Percentiles rank a stretch among this genome's conserved stretches.
Evolutionary conservation across 2,113 vertebrate species (phyloP).

Genomic region (Tachysurus vachellii): DNA sequence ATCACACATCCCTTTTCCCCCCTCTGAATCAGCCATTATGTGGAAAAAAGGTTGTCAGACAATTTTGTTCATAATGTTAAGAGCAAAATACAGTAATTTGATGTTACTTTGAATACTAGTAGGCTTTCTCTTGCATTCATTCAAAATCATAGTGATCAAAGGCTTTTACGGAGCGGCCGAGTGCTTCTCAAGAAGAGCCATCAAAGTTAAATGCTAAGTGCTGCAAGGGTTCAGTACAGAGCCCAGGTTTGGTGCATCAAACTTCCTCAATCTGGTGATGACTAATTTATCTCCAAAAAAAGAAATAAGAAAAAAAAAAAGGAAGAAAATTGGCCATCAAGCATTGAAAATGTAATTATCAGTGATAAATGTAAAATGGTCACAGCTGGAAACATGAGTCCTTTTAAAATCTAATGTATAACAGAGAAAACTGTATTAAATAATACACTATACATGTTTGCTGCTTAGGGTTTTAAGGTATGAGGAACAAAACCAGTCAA

Average conservation of each 20-base stretch:
- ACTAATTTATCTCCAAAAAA: slow-evolving; percentile 13
- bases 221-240: slow-evolving; percentile 16
- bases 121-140: slow-evolving; percentile 35
- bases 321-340: slow-evolving; percentile 15
- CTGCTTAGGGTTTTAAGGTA: neutral
- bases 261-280: slow-evolving; percentile 5
- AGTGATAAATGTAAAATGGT: slow-evolving; percentile 19
- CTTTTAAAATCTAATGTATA: slow-evolving; percentile 14
- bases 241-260: slow-evolving; percentile 29
- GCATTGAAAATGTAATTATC: neutral
- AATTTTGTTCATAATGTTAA: slow-evolving; percentile 44
- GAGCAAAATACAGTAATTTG: slow-evolving; percentile 52
- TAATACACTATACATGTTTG: neutral
- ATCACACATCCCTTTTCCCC: neutral
- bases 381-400: neutral
- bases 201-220: slow-evolving; percentile 49
- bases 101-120: slow-evolving; percentile 43
- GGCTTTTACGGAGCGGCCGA: slow-evolving; percentile 35
- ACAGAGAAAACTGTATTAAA: neutral
- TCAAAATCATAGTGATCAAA: slow-evolving; percentile 45
- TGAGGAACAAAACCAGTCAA: neutral
- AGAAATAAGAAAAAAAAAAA: neutral
- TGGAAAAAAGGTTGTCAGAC: slow-evolving; percentile 24
- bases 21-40: slow-evolving; percentile 40
- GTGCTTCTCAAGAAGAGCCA: slow-evolving; percentile 42